phyloP scores from a whole-genome alignment of 2,797 vertebrate genomes.

The Benthosema pterotum region DNA sequence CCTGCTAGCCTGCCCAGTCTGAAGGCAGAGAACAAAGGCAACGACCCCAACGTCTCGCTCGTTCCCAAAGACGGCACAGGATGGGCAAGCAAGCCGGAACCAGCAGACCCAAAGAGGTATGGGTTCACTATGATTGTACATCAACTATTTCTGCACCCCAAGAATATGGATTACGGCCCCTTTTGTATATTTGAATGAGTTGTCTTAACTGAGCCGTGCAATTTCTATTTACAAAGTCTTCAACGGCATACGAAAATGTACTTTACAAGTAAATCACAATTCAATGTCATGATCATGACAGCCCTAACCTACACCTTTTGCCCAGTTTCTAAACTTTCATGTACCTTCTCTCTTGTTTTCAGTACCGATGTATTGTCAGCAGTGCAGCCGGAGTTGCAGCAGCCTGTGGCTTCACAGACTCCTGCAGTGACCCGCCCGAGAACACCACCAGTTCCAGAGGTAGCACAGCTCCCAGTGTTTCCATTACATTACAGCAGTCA shows the following conservation, averaged over 20 bases:
- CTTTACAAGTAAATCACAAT: too few species aligned
- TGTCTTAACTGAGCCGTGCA: too few species aligned
- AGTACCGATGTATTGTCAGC: constrained; percentile 95
- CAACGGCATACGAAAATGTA: too few species aligned
- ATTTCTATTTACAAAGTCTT: too few species aligned
- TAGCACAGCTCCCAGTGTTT: constrained; percentile 38
- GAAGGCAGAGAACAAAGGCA: constrained; percentile 99
- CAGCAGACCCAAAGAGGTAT: constrained; percentile 95
- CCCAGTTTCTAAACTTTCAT: background rate
- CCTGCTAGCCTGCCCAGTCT: constrained; percentile 96
- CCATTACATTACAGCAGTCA: background rate
- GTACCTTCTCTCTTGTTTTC: constrained; percentile 8
- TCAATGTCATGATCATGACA: too few species aligned
- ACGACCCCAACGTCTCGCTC: constrained; percentile 96
- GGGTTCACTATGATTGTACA: background rate
- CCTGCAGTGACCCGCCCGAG: constrained; percentile 89
- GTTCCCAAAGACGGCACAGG: constrained; percentile 98
- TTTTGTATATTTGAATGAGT: too few species aligned
- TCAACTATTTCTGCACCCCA: too few species aligned
- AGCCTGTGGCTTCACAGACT: constrained; percentile 91
- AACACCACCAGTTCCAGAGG: constrained; percentile 92
- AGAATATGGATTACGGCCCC: too few species aligned
- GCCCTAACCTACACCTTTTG: background rate
- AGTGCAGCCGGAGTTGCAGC: constrained; percentile 95
- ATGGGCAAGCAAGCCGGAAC: constrained; percentile 99